A percentile compares a stretch with the other conserved stretches of the same genome.
These are phyloP conservation scores for Nezara viridula DNA, from an alignment of 2,888 invertebrate species.

Conservation along the genomic window DNA sequence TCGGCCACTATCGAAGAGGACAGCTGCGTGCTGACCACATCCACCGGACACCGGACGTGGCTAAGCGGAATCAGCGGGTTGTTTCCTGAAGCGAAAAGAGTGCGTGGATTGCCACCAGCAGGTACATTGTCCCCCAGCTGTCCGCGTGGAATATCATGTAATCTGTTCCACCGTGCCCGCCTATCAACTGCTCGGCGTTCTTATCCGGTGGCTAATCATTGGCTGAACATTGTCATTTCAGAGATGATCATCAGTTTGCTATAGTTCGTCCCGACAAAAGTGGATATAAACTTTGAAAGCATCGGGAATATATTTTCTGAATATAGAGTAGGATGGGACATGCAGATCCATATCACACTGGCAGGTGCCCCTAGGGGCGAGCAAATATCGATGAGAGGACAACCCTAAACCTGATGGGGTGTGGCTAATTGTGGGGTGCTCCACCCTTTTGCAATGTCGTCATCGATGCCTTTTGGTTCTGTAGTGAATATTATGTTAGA, in stretches of 20 bases:
- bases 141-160: background rate
- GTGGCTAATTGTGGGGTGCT: background rate
- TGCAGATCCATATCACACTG: background rate
- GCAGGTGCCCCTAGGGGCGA: background rate
- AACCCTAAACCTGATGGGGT: constrained; percentile 3
- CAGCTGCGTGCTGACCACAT: constrained; percentile 35
- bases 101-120: background rate
- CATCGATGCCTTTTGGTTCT: background rate
- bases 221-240: background rate
- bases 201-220: background rate
- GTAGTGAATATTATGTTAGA: background rate
- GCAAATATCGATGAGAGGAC: background rate
- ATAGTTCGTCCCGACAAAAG: no score
- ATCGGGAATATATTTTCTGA: background rate
- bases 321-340: background rate
- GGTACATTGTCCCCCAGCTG: background rate
- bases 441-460: background rate
- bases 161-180: background rate
- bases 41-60: constrained; percentile 47
- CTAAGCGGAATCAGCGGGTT: background rate
- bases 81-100: constrained; percentile 2
- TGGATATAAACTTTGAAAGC: background rate
- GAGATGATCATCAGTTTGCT: background rate
- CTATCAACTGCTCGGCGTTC: background rate
- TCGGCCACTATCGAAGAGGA: background rate